These are phyloP conservation scores for Myotis lucifugus DNA, from an alignment of 2,113 vertebrate genomes.

Conservation along the genomic window DNA sequence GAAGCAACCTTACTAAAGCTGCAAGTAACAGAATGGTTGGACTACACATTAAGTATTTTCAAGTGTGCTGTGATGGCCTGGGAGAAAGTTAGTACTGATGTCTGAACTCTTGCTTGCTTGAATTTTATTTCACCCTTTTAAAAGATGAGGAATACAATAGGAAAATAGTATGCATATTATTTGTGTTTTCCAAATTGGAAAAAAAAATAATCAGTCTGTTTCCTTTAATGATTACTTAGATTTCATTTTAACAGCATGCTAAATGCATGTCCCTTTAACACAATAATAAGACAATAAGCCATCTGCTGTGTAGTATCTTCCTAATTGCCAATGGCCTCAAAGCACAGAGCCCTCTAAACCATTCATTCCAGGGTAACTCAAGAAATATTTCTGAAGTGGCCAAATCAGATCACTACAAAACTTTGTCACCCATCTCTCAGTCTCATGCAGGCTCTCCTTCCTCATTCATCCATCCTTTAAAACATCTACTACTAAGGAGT, in stretches of 20 bases:
- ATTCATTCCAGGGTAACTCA: not conserved
- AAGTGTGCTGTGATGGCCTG: accelerated
- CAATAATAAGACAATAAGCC: not conserved
- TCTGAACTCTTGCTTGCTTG: not conserved
- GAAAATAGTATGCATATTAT: not conserved
- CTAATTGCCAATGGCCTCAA: not conserved
- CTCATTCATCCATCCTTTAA: not conserved
- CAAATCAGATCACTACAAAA: not conserved
- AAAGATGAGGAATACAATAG: not conserved
- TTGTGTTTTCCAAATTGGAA: conserved; percentile 25
- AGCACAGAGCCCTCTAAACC: not conserved
- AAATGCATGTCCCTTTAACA: not conserved
- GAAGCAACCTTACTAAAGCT: not conserved
- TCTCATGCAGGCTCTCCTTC: not conserved
- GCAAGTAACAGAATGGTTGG: not conserved
- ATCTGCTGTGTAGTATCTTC: not conserved
- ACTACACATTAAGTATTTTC: not conserved
- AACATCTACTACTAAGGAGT: too few species aligned
- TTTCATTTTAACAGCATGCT: not conserved
- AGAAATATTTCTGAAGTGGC: not conserved
- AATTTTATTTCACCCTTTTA: conserved; percentile 1
- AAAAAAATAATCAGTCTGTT: not conserved
- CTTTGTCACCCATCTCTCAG: not conserved
- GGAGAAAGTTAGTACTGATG: not conserved
- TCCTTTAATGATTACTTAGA: not conserved